Base-by-base conservation (phyloP, 2,113 vertebrate species). In the Orycteropus afer region DNA sequence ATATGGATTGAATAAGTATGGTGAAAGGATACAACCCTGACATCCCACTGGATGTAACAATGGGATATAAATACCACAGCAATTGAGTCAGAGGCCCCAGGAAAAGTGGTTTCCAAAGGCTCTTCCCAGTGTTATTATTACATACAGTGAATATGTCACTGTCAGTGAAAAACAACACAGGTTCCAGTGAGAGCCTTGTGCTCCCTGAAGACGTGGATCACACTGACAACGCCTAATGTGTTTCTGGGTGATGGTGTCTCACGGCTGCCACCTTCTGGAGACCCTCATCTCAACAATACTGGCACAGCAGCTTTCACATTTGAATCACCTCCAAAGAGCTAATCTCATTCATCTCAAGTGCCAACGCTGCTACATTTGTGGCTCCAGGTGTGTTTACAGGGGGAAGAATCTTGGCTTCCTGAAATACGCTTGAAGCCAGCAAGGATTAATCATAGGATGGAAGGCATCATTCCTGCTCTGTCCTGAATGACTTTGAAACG, bases 191-290 rank as follows among this genome's bases (percentile, higher is more conserved):
- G 14, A 78, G 42, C 18, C 57, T 17, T 1, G 23, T 27, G 25
- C n/a, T 53, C 0, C 2, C 10, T 29, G 40, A 32, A 29, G 55
- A 51, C 1, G 25, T 53, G 25, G 12, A 15, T 47, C 15, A 3
- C 7, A 7, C 3, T 73, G 15, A 7, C 13, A 3, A 27, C 18
- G 7, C 45, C 18, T 55, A 0, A 14, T 5, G 47, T 57, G 55
- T 10, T 0, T 17, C 17, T 20, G 7, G 15, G 59, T 0, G 25
- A 32, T 11, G 5, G 1, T 57, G 90, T 89, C 95, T 73, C 5
- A 4, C 69, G 95, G 69, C 95, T 97, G 95, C 95, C 95, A 91
- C 76, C 96, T 95, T 6, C 87, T 96, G 97, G 95, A 86, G 2
- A 11, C 5, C 76, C 29, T 14, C 0, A 55, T 12, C 71, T 92